Evolutionary conservation across 2,113 vertebrate genomes (phyloP).

Genomic region (Salvelinus namaycush): DNA sequence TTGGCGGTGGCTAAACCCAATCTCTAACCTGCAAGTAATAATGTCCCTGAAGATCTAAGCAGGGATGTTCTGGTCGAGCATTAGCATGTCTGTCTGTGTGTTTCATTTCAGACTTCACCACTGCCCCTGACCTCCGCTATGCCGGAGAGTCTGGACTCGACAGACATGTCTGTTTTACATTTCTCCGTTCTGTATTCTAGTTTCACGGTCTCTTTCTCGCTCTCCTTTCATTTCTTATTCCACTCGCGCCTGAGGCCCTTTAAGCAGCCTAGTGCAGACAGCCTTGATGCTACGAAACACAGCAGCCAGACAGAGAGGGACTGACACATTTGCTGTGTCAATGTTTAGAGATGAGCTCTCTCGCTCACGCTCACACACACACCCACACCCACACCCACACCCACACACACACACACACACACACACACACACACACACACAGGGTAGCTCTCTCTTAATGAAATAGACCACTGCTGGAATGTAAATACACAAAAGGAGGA

Average conservation of each 20-base stretch:
- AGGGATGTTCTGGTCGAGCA: too few relatives aligned
- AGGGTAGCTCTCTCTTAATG: too few relatives aligned
- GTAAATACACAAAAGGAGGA: not conserved
- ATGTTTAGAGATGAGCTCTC: constrained; percentile 5
- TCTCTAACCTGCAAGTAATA: too few relatives aligned
- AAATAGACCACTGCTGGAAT: not conserved
- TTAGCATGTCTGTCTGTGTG: not conserved
- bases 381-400: not conserved
- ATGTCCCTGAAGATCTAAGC: too few relatives aligned
- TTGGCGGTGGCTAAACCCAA: too few relatives aligned
- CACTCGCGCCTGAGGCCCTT: not conserved
- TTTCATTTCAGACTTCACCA: not conserved
- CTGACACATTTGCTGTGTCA: not conserved
- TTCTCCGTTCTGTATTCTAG: not conserved
- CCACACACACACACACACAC: not conserved
- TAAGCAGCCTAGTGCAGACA: not conserved
- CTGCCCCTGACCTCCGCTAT: not conserved
- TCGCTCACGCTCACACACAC: not conserved
- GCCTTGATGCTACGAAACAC: not conserved
- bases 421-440: not conserved
- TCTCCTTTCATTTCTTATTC: constrained; percentile 8
- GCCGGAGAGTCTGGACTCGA: not conserved
- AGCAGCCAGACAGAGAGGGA: not conserved
- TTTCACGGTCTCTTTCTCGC: not conserved
- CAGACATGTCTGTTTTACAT: not conserved